Evolutionary conservation across 92 coral and sea anemone genomes (phyloP), one percentile per base, ranked within the genome.

Genomic region (Epizoanthus ramosus): DNA sequence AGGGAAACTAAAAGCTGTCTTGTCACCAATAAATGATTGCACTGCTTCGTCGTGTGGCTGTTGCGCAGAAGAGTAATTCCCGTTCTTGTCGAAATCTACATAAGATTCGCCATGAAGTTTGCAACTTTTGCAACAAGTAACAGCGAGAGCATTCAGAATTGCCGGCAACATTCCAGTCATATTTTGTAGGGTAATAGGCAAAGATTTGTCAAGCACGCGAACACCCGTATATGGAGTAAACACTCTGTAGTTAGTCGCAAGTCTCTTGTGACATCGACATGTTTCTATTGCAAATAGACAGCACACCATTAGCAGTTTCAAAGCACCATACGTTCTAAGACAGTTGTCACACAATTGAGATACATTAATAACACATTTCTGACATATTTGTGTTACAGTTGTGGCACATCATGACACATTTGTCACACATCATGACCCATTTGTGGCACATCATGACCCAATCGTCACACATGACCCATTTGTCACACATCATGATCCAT

Each of bases 161-260:
- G 63, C 66, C 8, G 98, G 98, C 45, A 91, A 71, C 89, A 94
- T 91, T 33, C 98, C 98, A 2, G 90, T 85, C 92, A 88, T 85
- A 83, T 88, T 88, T 9, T 68, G 71, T 17, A 76, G 70, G 23
- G 79, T 77, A 37, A 85, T 37, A 12, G 31, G 35, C 58, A 58
- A 69, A 47, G 43, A 24, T 18, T 24, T 58, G 57, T 59, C 54
- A 0, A 41, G 2, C 35, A 54, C 21, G n/a, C 53, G 59, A 13
- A 66, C 82, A 33, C 80, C 88, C 60, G 86, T 88, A 86, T 94
- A 94, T 3, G 98, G 98, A 39, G 90, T 81, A 63, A 91, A 87
- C 79, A 84, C 79, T 60, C 92, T 83, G 80, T 91, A 91, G 61
- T 94, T 94, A 18, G 98, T 89, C 4, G 91, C 65, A 22, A 93